Percentiles rank a stretch among this genome's conserved stretches.
Evolutionary conservation across 2,888 invertebrate genomes (phyloP).

Genomic region (Lycia hirtaria): DNA sequence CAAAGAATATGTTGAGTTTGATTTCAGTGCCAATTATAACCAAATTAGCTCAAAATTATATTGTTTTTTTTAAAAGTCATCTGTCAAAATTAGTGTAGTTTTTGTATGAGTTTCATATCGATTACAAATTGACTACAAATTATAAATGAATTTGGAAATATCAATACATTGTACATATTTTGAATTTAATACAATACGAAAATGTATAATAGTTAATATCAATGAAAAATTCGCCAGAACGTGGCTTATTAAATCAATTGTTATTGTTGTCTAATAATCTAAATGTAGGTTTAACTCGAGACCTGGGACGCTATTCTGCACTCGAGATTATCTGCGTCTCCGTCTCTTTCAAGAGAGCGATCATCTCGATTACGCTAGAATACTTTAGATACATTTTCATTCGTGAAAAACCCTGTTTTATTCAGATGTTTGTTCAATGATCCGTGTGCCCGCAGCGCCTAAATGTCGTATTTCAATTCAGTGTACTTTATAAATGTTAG

Average conservation of each 20-base stretch:
- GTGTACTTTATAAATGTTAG: too few relatives aligned
- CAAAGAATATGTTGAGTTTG: conserved; percentile 6
- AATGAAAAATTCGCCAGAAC: conserved; percentile 16
- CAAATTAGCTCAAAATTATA: conserved; percentile 14
- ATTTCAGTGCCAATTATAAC: conserved; percentile 19
- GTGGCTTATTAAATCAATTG: conserved; percentile 30
- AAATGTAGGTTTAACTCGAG: conserved; percentile 4
- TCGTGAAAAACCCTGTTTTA: neutral
- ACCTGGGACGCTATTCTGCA: neutral
- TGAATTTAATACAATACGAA: neutral
- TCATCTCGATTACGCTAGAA: neutral
- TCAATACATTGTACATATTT: neutral
- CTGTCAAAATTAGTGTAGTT: conserved; percentile 4
- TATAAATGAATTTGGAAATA: too few relatives aligned
- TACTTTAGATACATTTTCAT: neutral
- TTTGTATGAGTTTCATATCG: neutral
- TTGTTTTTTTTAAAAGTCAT: neutral
- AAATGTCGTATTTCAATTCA: neutral
- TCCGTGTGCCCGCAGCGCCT: too few relatives aligned
- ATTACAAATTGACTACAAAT: too few relatives aligned
- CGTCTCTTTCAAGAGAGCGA: too few relatives aligned
- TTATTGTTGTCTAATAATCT: conserved; percentile 19
- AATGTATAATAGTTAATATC: neutral
- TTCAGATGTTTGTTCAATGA: neutral
- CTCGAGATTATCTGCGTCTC: too few relatives aligned